These are phyloP conservation scores for Brachionichthys hirsutus DNA, from an alignment of 2,113 vertebrate genomes.

Conservation along the genomic window DNA sequence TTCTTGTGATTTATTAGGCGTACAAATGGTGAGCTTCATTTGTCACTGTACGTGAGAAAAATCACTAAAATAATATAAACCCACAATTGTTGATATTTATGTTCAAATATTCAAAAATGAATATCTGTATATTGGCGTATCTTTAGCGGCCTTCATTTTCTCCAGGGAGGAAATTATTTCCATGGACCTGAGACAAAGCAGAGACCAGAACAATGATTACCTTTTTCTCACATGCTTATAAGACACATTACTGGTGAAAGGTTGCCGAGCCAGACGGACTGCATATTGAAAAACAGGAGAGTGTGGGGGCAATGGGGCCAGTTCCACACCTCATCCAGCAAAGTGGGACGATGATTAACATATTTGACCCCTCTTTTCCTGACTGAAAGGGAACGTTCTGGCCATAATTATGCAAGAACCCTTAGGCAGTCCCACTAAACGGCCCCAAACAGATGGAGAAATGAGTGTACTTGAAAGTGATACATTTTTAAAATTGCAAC, in stretches of 20 bases:
- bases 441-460: constrained; percentile 50
- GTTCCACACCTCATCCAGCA: constrained; percentile 42
- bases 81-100: no score
- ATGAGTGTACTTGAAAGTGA: constrained; percentile 32
- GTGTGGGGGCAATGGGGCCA: constrained; percentile 17
- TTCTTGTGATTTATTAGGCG: not conserved
- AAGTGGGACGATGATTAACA: constrained; percentile 64
- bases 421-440: constrained; percentile 45
- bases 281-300: constrained; percentile 28
- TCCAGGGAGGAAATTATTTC: no score
- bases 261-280: constrained; percentile 40
- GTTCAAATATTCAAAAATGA: not conserved
- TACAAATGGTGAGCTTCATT: no score
- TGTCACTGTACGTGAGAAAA: no score
- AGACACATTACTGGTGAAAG: constrained; percentile 39
- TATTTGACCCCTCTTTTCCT: constrained; percentile 58
- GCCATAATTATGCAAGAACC: constrained; percentile 46
- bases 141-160: constrained; percentile 5
- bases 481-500: no score
- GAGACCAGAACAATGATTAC: constrained; percentile 35
- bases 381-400: constrained; percentile 37
- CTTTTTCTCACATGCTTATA: constrained; percentile 22
- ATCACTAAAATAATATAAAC: no score
- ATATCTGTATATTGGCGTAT: constrained; percentile 1
- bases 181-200: constrained; percentile 30